Conservation (phyloP, 2,888 invertebrate genomes). For the Criorhina ranunculi region DNA sequence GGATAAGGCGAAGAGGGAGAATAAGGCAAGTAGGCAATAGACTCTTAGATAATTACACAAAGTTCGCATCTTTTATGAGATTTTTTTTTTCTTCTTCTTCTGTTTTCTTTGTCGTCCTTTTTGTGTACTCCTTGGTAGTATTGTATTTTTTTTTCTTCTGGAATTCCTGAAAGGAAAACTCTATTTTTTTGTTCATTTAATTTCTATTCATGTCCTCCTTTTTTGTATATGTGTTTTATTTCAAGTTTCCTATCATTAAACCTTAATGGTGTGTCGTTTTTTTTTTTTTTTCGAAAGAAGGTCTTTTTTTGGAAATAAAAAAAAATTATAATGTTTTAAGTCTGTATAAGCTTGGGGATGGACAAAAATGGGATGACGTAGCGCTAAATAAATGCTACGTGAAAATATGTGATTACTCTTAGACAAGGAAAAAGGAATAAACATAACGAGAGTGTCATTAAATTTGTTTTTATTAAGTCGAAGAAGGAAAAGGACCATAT, state of each 20-base stretch:
- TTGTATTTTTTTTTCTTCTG: slow-evolving; percentile 31
- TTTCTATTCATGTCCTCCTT: slow-evolving; percentile 9
- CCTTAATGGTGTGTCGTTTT: slow-evolving; percentile 3
- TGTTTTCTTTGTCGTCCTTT: background rate
- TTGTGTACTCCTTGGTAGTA: background rate
- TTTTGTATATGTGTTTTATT: slow-evolving; percentile 6
- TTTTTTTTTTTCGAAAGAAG: background rate
- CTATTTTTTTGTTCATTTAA: slow-evolving; percentile 14
- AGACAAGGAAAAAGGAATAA: background rate
- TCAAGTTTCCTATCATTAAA: slow-evolving; percentile 22
- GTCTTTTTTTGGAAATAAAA: too few relatives aligned
- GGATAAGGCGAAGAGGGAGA: background rate
- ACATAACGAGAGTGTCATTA: background rate
- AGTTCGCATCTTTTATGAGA: slow-evolving; percentile 48
- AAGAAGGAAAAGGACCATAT: slow-evolving; percentile 3
- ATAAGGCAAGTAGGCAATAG: background rate
- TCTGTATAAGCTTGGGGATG: background rate
- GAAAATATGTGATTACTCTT: slow-evolving; percentile 16
- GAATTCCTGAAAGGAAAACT: slow-evolving; percentile 5
- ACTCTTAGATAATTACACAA: slow-evolving; percentile 60
- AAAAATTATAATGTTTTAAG: slow-evolving; percentile 5
- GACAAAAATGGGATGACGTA: background rate
- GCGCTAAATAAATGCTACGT: slow-evolving; percentile 2
- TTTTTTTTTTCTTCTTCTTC: background rate
- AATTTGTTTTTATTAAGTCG: slow-evolving; percentile 18